phyloP scores from a whole-genome alignment of 2,797 vertebrate species.

The Anguilla obscura region DNA sequence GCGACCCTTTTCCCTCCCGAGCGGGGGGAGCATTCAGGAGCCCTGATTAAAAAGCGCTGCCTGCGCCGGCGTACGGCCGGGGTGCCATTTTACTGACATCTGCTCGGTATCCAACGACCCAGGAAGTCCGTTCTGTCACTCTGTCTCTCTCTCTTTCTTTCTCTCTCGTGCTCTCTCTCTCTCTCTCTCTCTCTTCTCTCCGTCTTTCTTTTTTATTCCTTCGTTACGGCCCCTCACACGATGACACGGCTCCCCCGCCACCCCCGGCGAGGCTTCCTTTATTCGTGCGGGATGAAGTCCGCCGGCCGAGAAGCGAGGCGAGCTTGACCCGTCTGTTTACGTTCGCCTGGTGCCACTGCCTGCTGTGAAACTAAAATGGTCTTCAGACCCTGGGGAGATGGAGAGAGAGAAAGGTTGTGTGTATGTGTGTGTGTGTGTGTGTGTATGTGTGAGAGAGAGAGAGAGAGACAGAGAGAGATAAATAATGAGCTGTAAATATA shows the following conservation, averaged over 20 bases:
- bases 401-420: neutral
- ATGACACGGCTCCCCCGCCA: conserved; percentile 70
- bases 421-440: neutral
- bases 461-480: neutral
- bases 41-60: conserved; percentile 45
- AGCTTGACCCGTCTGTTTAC: conserved; percentile 76
- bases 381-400: conserved; percentile 63
- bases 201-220: conserved; percentile 13
- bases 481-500: neutral
- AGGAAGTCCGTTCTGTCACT: conserved; percentile 54
- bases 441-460: neutral
- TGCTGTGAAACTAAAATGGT: conserved; percentile 81
- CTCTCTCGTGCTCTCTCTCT: conserved; percentile 11
- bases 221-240: conserved; percentile 62
- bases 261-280: neutral
- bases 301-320: conserved; percentile 62
- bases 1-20: conserved; percentile 15
- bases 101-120: conserved; percentile 66
- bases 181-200: conserved; percentile 26
- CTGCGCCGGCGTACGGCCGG: conserved; percentile 56
- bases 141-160: conserved; percentile 31
- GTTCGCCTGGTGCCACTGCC: conserved; percentile 78
- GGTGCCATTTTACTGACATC: conserved; percentile 68
- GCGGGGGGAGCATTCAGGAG: conserved; percentile 41
- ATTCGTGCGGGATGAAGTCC: neutral